phyloP scores from a whole-genome alignment of 2,797 vertebrate species.

The Bryconaethiops microstoma region DNA sequence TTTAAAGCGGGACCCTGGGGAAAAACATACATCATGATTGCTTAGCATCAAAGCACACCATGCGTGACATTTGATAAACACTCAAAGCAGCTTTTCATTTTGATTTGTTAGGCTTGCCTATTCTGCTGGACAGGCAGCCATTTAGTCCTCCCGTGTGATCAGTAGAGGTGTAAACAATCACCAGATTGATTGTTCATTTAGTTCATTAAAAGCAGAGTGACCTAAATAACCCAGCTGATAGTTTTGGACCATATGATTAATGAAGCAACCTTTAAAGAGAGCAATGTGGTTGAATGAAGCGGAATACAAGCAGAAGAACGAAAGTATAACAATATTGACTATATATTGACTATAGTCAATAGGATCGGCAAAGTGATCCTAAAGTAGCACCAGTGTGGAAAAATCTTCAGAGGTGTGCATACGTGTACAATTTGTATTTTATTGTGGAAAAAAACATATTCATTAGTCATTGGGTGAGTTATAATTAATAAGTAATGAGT shows the following conservation, averaged over 20 bases:
- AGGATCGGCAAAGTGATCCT: neutral
- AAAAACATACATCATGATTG: neutral
- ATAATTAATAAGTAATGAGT: neutral
- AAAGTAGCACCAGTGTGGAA: neutral
- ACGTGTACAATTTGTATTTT: neutral
- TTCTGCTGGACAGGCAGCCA: constrained; percentile 6
- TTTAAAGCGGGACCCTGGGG: constrained; percentile 82
- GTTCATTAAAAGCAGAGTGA: neutral
- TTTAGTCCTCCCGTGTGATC: constrained; percentile 19
- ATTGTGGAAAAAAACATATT: neutral
- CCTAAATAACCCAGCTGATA: neutral
- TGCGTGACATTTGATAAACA: neutral
- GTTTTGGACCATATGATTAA: neutral
- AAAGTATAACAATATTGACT: neutral
- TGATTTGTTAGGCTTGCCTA: neutral
- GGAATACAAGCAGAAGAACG: neutral
- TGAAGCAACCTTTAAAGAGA: neutral
- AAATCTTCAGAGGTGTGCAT: neutral
- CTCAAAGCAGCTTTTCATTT: neutral
- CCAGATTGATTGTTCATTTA: constrained; percentile 10
- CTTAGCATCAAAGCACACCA: neutral
- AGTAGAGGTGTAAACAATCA: neutral
- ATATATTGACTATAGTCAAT: neutral
- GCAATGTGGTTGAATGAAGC: no score
- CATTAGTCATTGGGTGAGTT: neutral